Evolutionary conservation across 2,797 vertebrate genomes (phyloP).

Genomic region (Rhabdophis nuchalis): DNA sequence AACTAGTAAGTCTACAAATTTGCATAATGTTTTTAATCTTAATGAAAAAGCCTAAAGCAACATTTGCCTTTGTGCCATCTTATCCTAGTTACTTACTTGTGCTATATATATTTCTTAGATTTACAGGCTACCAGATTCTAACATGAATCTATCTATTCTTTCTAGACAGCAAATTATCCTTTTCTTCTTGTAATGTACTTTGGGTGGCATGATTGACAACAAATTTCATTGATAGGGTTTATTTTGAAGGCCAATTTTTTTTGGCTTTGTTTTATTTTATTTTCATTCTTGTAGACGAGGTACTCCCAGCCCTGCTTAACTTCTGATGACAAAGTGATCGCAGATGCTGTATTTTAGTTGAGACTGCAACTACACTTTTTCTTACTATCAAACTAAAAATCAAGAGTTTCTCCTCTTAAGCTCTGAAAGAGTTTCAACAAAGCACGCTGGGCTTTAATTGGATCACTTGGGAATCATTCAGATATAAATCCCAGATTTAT

Average conservation of each 20-base stretch:
- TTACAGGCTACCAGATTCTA: background rate
- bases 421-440: conserved; percentile 34
- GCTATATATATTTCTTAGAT: background rate
- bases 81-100: background rate
- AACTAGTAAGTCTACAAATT: background rate
- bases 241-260: background rate
- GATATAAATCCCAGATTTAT: conserved; percentile 63
- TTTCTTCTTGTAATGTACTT: background rate
- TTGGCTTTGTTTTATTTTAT: background rate
- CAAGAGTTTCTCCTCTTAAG: conserved; percentile 10
- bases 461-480: conserved; percentile 60
- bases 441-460: conserved; percentile 57
- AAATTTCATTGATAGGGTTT: background rate
- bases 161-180: background rate
- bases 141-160: background rate
- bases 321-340: background rate
- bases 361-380: fast-evolving
- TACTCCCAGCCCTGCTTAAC: background rate
- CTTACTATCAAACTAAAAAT: conserved; percentile 16
- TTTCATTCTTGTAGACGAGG: background rate
- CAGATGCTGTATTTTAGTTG: conserved; percentile 22
- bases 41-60: background rate
- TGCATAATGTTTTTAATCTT: background rate
- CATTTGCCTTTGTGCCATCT: background rate
- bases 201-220: background rate